Evolutionary conservation across 92 coral and sea anemone species (phyloP).

Genomic region (Zoanthus sansibaricus): DNA sequence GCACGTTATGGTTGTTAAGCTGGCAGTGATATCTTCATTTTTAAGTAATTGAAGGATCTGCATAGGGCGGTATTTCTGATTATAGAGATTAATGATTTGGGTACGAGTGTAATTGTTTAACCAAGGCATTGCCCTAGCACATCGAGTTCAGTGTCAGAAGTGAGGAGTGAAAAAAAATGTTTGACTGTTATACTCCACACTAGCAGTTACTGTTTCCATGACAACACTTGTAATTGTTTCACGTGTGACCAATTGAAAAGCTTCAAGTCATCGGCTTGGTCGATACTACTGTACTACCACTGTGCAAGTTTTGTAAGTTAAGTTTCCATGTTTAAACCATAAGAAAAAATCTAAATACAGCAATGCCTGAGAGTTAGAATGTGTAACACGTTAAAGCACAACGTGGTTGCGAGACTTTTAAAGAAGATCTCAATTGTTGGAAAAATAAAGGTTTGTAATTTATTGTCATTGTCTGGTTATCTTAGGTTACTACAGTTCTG

Average conservation of each 20-base stretch:
- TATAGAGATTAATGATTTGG: background rate
- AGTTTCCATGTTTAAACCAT: too few relatives aligned
- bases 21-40: background rate
- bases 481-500: too few relatives aligned
- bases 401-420: too few relatives aligned
- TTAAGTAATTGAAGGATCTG: constrained; percentile 7
- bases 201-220: background rate
- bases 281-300: background rate
- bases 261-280: background rate
- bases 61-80: constrained; percentile 11
- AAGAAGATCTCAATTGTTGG: too few relatives aligned
- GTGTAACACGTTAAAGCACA: too few relatives aligned
- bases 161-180: background rate
- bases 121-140: constrained; percentile 9
- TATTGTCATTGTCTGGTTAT: too few relatives aligned
- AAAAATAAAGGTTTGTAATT: too few relatives aligned
- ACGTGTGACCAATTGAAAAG: constrained; percentile 4
- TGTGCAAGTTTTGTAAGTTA: background rate
- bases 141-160: background rate
- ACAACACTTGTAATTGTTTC: background rate
- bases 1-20: background rate
- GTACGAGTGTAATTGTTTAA: background rate
- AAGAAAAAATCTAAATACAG: too few relatives aligned
- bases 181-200: constrained; percentile 3
- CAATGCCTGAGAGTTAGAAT: too few relatives aligned